Base-by-base conservation (phyloP, 2,113 vertebrate species). In the Pycnonotus jocosus region DNA sequence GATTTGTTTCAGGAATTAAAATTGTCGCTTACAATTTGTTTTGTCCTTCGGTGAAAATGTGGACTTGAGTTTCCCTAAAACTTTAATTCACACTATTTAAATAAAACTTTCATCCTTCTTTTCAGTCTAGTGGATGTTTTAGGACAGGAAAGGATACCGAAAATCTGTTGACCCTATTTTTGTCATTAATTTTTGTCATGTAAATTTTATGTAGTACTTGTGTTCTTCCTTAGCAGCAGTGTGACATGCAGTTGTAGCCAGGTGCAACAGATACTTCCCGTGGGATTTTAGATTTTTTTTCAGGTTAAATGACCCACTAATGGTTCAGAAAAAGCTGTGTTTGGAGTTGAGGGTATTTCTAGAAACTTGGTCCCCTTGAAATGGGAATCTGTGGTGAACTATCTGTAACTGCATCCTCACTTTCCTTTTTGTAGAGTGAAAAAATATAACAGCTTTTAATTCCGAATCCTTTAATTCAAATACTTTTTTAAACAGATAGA, bases 391-490 rank as follows among this genome's bases (percentile, higher is more conserved):
- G 33, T 28, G 60, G 70, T 77, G 81, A 92, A 86, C 60, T 83
- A 15, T 74, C 81, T 85, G 81, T 90, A 66, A 58, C 64, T 44
- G 79, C 71, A 88, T 94, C 88, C 83, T 96, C 76, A 10, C 95
- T 95, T 97, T 94, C 95, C 94, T 97, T 93, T 97, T 97, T 97
- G 91, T 97, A 97, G 95, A 97, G 92, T 95, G 93, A 68, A 86
- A 66, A 78, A 51, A 61, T 47, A 19, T 31, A 96, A 54, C 73
- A 3, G 57, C 83, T 96, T 95, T 88, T 97, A 88, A 89, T 87
- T 94, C 93, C 19, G 56, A 73, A 56, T 90, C 94, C 88, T 66
- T 40, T 88, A 71, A 78, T 83, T 95, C 16, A 86, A 82, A 44
- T 80, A 78, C 70, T 89, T 92, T 92, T 94, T 90, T 96, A 45